Evolutionary conservation across 64 coral and sea anemone genomes (phyloP).

Genomic region (Montipora efflorescens): DNA sequence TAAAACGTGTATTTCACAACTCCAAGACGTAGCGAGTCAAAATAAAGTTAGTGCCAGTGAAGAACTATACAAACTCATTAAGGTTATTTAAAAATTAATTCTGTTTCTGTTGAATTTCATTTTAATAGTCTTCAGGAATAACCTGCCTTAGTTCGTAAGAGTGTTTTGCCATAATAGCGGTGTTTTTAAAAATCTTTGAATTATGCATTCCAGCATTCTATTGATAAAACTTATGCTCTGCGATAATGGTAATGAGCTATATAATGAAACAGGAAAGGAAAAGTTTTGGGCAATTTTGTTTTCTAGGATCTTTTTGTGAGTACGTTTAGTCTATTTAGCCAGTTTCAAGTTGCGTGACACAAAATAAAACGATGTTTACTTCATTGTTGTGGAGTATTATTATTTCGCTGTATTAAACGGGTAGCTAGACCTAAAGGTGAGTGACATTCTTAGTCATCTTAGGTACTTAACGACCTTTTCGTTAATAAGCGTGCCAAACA

Average conservation of each 20-base stretch:
- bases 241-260: constrained; percentile 24
- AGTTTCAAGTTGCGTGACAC: constrained; percentile 9
- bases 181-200: constrained; percentile 24
- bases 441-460: too few relatives aligned
- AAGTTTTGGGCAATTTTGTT: constrained; percentile 10
- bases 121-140: constrained; percentile 5
- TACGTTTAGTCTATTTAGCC: constrained; percentile 27
- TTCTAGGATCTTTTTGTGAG: constrained; percentile 18
- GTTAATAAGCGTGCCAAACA: not conserved
- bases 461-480: too few relatives aligned
- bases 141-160: constrained; percentile 15
- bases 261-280: constrained; percentile 7
- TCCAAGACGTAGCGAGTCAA: constrained; percentile 3
- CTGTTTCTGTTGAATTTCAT: not conserved
- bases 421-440: not conserved
- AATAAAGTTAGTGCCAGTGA: constrained; percentile 12
- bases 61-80: not conserved
- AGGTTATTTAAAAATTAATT: not conserved
- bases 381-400: constrained; percentile 7
- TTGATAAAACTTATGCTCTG: not conserved
- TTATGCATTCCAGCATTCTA: not conserved
- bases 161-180: constrained; percentile 24
- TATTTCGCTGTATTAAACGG: not conserved
- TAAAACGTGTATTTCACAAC: not conserved
- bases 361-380: constrained; percentile 27